Percentiles rank a stretch among this genome's conserved stretches.
Evolutionary conservation across 2,888 invertebrate genomes (phyloP).

Genomic region (Parapristionchus giblindavisi): DNA sequence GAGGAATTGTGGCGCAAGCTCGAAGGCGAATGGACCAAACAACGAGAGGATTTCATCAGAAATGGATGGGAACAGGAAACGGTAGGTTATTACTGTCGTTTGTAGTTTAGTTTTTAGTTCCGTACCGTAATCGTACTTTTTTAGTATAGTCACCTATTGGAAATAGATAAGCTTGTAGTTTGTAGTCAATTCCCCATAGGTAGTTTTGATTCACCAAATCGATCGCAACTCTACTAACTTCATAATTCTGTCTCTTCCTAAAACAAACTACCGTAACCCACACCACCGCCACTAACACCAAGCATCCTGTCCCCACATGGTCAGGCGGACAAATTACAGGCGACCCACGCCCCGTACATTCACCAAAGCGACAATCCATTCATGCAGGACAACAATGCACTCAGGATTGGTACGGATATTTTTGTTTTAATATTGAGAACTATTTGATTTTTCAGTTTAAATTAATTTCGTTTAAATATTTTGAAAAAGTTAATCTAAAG

Average conservation of each 20-base stretch:
- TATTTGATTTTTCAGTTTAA: too few species aligned
- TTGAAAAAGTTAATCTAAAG: too few species aligned
- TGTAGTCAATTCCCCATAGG: too few species aligned
- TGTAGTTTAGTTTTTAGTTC: too few species aligned
- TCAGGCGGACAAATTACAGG: constrained; percentile 25
- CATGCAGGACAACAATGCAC: neutral
- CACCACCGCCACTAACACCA: neutral
- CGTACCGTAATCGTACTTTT: too few species aligned
- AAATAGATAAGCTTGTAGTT: too few species aligned
- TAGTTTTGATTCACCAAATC: constrained; percentile 33
- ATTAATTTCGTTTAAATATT: too few species aligned
- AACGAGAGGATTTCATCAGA: constrained; percentile 36
- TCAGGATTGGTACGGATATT: constrained; percentile 1
- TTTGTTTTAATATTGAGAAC: too few species aligned
- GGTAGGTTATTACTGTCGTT: constrained; percentile 7
- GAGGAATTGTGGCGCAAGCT: constrained; percentile 42
- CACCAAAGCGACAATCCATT: constrained; percentile 34
- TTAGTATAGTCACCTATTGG: too few species aligned
- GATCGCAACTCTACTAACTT: neutral
- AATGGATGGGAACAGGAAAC: constrained; percentile 33
- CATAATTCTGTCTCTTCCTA: neutral
- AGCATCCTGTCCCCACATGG: neutral
- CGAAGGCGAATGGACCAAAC: constrained; percentile 44
- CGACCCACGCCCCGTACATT: constrained; percentile 7
- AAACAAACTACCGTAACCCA: neutral